A percentile compares a stretch with the other conserved stretches of the same genome.
Conservation (phyloP, 92 coral and sea anemone species). For the Epizoanthus stellaris region DNA sequence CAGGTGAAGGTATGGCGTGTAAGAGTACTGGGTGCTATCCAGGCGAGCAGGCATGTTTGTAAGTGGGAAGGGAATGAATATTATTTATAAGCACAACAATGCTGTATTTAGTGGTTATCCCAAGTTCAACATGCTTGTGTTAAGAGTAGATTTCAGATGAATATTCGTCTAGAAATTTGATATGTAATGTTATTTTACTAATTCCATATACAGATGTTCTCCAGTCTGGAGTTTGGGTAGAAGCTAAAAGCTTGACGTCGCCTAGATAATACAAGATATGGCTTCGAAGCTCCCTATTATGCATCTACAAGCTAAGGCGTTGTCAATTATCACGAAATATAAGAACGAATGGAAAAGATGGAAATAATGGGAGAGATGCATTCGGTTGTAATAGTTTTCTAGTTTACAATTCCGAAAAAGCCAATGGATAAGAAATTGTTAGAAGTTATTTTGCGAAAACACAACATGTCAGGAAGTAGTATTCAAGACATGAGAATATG, state of each 20-base stretch:
- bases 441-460: no score
- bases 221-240: not conserved
- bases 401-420: not conserved
- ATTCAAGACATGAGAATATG: no score
- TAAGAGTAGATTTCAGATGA: not conserved
- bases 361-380: slow-evolving; percentile 1
- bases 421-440: no score
- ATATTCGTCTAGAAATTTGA: not conserved
- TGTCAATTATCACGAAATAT: slow-evolving; percentile 19
- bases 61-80: slow-evolving; percentile 28
- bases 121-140: slow-evolving; percentile 15
- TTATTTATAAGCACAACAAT: not conserved
- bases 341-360: slow-evolving; percentile 24
- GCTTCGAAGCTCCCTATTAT: slow-evolving; percentile 11
- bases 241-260: not conserved
- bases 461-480: no score
- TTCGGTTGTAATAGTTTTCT: slow-evolving; percentile 14
- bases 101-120: slow-evolving; percentile 41
- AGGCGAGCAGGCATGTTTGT: slow-evolving; percentile 16
- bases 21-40: slow-evolving; percentile 32
- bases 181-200: not conserved
- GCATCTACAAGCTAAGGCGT: slow-evolving; percentile 17
- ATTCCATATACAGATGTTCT: not conserved
- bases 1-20: not conserved
- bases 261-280: slow-evolving; percentile 7